Conservation (phyloP, 1,140 invertebrate species). For the Solen grandis region DNA sequence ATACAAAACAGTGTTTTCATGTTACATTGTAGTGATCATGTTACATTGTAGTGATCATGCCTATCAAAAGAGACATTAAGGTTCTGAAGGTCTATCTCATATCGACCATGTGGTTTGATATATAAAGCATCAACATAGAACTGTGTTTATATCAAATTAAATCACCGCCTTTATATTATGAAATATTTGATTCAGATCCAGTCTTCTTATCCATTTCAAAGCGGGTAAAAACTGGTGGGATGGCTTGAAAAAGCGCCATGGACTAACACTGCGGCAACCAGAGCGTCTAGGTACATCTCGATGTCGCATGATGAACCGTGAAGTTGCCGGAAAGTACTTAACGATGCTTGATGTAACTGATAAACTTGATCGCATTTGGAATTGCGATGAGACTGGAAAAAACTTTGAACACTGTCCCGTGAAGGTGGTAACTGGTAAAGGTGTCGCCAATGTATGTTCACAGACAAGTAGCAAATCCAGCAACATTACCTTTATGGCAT, state of each 20-base stretch:
- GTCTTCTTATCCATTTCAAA: too few relatives aligned
- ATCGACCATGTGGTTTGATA: too few relatives aligned
- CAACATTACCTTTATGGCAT: conserved; percentile 29
- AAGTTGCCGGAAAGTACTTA: conserved; percentile 37
- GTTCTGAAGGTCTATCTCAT: too few relatives aligned
- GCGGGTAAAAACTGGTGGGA: not conserved
- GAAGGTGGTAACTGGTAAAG: conserved; percentile 24
- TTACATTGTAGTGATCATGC: too few relatives aligned
- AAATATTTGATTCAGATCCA: too few relatives aligned
- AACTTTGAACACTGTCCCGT: conserved; percentile 23
- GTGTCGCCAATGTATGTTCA: not conserved
- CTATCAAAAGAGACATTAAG: too few relatives aligned
- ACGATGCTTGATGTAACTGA: conserved; percentile 1
- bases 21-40: too few relatives aligned
- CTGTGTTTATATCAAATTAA: too few relatives aligned
- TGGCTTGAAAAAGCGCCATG: not conserved
- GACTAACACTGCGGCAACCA: not conserved
- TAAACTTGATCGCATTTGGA: conserved; percentile 45
- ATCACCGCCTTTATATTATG: too few relatives aligned
- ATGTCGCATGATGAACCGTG: conserved; percentile 37
- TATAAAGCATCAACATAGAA: too few relatives aligned
- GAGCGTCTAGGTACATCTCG: not conserved
- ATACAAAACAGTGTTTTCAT: too few relatives aligned
- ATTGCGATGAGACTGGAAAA: conserved; percentile 37
- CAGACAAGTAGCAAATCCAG: conserved; percentile 4